These are phyloP conservation scores for Eilema depressum DNA, from an alignment of 2,888 invertebrate species.

Conservation along the genomic window DNA sequence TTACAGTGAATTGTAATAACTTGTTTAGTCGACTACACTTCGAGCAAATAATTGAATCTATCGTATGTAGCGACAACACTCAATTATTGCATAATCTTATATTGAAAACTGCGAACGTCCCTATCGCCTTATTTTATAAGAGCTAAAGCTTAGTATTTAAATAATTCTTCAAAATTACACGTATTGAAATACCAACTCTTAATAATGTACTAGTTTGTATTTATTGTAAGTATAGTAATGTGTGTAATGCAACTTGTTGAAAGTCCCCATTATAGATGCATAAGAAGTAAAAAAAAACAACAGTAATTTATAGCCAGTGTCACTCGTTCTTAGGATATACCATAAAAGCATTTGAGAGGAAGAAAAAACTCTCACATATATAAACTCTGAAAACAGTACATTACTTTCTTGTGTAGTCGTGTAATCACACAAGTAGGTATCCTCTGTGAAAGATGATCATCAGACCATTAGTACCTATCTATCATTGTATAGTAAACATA, in stretches of 20 bases:
- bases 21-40: not conserved
- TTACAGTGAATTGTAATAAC: not conserved
- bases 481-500: conserved; percentile 69
- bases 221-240: not conserved
- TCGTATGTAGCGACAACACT: not conserved
- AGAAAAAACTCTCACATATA: not conserved
- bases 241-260: not conserved
- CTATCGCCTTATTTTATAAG: not conserved
- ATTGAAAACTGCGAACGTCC: not conserved
- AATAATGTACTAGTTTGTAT: not conserved
- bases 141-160: not conserved
- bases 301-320: not conserved
- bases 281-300: not conserved
- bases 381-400: not conserved
- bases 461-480: conserved; percentile 56
- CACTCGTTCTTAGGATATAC: not conserved
- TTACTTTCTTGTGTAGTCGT: not conserved
- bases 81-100: not conserved
- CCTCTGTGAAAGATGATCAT: not conserved
- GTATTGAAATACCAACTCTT: not conserved
- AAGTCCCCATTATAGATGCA: not conserved
- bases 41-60: not conserved
- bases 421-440: not conserved
- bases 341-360: not conserved
- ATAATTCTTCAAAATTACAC: not conserved